Evolutionary conservation across 1,140 invertebrate species (phyloP).

Genomic region (Uloborus diversus): DNA sequence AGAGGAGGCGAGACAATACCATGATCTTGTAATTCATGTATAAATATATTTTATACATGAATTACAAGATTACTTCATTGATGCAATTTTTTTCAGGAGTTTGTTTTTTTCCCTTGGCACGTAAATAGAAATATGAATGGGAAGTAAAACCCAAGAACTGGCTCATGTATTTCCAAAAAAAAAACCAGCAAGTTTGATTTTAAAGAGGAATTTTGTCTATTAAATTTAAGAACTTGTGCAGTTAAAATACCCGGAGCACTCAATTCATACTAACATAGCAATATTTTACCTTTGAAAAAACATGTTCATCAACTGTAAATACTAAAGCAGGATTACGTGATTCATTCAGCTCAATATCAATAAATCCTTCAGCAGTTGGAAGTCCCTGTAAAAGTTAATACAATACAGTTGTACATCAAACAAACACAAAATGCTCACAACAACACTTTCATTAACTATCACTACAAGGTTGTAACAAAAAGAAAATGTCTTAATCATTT

Average conservation of each 20-base stretch:
- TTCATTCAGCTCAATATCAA: slow-evolving; percentile 15
- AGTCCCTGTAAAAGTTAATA: slow-evolving; percentile 12
- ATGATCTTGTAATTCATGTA: no score
- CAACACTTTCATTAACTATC: no score
- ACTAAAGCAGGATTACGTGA: not conserved
- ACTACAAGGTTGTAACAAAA: not conserved
- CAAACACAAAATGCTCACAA: no score
- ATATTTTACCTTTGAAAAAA: slow-evolving; percentile 47
- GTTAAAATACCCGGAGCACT: no score
- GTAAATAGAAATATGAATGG: not conserved
- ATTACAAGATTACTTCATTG: no score
- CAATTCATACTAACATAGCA: no score
- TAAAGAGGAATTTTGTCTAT: not conserved
- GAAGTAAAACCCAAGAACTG: not conserved
- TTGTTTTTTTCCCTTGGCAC: not conserved
- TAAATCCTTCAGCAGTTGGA: slow-evolving; percentile 37
- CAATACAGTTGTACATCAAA: not conserved
- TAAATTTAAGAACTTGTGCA: no score
- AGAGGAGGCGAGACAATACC: no score
- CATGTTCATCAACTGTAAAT: slow-evolving; percentile 47
- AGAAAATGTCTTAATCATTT: not conserved
- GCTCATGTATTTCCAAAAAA: not conserved
- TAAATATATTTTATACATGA: no score
- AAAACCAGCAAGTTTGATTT: not conserved
- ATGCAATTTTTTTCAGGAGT: no score